Conservation (phyloP, 2,888 invertebrate species). For the Galerucella pusilla region DNA sequence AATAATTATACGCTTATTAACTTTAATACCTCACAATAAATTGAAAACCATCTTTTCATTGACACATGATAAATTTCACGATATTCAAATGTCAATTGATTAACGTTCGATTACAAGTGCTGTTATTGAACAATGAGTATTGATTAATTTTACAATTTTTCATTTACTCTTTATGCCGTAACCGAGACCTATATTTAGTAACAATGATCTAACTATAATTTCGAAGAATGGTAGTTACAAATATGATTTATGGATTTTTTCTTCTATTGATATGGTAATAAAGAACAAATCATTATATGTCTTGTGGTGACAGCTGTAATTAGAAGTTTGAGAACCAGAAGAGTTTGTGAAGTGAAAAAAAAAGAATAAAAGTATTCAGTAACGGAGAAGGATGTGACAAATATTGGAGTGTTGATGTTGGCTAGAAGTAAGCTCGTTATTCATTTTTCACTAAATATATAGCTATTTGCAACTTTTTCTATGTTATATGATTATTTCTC, state of each 20-base stretch:
- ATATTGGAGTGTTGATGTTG: neutral
- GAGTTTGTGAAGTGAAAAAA: neutral
- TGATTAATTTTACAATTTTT: constrained; percentile 36
- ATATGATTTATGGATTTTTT: constrained; percentile 27
- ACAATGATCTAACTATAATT: constrained; percentile 30
- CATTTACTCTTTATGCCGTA: constrained; percentile 18
- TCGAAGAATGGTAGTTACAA: constrained; percentile 25
- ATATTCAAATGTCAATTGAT: constrained; percentile 26
- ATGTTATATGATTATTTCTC: no score
- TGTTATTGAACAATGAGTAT: constrained; percentile 27
- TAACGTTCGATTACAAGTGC: constrained; percentile 19
- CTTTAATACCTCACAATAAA: neutral
- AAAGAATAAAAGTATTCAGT: neutral
- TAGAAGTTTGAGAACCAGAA: neutral
- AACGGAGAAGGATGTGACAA: neutral
- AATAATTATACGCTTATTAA: no score
- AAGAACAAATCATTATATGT: constrained; percentile 10
- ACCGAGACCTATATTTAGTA: constrained; percentile 35
- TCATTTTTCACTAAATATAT: neutral
- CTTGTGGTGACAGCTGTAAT: constrained; percentile 25
- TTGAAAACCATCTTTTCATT: neutral
- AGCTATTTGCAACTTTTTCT: no score
- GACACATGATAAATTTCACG: constrained; percentile 25
- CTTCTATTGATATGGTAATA: constrained; percentile 24
- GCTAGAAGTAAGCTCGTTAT: neutral